Evolutionary conservation across 2,888 invertebrate species (phyloP).

Genomic region (Cenopis cana): DNA sequence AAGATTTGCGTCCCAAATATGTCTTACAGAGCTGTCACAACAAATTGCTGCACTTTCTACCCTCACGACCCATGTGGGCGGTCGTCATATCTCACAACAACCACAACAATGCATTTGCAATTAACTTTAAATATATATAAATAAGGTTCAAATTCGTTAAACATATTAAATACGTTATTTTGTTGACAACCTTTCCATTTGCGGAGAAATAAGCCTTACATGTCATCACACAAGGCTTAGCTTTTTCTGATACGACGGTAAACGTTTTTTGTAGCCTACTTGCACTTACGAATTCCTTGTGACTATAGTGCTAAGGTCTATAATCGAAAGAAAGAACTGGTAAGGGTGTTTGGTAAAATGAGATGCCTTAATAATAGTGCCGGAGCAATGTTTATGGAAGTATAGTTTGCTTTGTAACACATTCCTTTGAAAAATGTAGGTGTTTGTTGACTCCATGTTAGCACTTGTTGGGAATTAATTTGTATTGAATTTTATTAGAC

Average conservation of each 20-base stretch:
- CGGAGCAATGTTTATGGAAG: constrained; percentile 36
- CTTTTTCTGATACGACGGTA: neutral
- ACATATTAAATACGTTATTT: neutral
- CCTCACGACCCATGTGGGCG: constrained; percentile 36
- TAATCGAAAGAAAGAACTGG: neutral
- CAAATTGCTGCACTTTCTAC: constrained; percentile 28
- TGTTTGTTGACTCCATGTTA: constrained; percentile 30
- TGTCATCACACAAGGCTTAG: neutral
- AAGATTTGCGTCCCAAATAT: constrained; percentile 16
- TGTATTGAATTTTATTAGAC: constrained; percentile 17
- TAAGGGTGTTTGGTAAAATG: neutral
- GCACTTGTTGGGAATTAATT: constrained; percentile 33
- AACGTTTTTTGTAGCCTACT: neutral
- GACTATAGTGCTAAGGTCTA: neutral
- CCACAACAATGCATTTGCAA: neutral
- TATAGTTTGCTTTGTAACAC: constrained; percentile 40
- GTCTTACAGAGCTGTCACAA: constrained; percentile 16
- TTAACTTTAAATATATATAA: neutral
- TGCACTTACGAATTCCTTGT: constrained; percentile 4
- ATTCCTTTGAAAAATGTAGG: constrained; percentile 43
- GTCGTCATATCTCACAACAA: constrained; percentile 27
- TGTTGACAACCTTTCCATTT: neutral
- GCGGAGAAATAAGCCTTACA: constrained; percentile 3
- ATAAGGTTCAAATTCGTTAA: constrained; percentile 20
- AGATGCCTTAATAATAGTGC: constrained; percentile 27